Evolutionary conservation across 2,113 vertebrate species (phyloP).

Genomic region (Morone chrysops): DNA sequence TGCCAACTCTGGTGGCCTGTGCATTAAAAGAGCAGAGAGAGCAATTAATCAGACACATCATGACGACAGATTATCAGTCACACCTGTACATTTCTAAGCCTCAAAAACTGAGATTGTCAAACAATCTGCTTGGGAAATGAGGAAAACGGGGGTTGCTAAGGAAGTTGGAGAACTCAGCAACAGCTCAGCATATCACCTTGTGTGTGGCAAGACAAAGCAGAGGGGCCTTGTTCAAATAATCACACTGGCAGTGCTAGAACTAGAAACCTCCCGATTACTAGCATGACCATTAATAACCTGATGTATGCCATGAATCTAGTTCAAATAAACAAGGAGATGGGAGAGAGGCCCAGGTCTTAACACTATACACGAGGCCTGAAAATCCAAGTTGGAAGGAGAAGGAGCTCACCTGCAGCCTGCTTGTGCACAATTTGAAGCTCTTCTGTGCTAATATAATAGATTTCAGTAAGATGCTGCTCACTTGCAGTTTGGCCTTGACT

Average conservation of each 20-base stretch:
- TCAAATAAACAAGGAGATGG: constrained; percentile 83
- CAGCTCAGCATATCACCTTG: constrained; percentile 49
- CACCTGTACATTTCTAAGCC: constrained; percentile 28
- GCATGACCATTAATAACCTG: constrained; percentile 80
- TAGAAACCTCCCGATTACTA: constrained; percentile 66
- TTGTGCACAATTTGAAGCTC: constrained; percentile 29
- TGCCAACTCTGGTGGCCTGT: constrained; percentile 89
- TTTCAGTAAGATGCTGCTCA: constrained; percentile 4
- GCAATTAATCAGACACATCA: constrained; percentile 53
- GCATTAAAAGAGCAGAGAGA: constrained; percentile 48
- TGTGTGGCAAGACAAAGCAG: constrained; percentile 70
- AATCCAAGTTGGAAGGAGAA: constrained; percentile 45
- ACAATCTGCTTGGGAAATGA: constrained; percentile 51
- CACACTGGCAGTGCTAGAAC: constrained; percentile 58
- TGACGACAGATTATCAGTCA: constrained; percentile 53
- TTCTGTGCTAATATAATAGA: constrained; percentile 1
- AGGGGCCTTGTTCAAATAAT: constrained; percentile 76
- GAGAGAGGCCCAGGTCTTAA: constrained; percentile 37
- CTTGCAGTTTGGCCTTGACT: constrained; percentile 18
- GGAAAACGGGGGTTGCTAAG: constrained; percentile 19
- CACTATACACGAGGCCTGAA: constrained; percentile 22
- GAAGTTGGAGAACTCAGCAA: constrained; percentile 52
- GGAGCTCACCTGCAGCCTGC: constrained; percentile 2
- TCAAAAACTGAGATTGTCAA: constrained; percentile 61
- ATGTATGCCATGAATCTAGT: constrained; percentile 68